Evolutionary conservation across 2,888 invertebrate species (phyloP).

Genomic region (Platycheirus albimanus): DNA sequence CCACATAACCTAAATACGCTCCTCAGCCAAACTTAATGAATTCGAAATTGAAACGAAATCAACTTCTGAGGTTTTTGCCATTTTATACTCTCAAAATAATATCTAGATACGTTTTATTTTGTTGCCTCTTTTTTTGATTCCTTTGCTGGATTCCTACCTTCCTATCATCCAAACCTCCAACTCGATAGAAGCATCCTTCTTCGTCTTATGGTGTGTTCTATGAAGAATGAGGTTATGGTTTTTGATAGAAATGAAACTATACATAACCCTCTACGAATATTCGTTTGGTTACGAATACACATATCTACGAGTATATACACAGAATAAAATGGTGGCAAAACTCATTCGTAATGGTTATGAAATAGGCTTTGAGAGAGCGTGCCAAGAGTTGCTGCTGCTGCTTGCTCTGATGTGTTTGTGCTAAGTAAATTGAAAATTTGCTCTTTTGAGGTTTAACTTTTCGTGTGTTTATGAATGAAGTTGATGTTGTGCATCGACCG

Average conservation of each 20-base stretch:
- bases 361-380: constrained; percentile 71
- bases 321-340: constrained; percentile 41
- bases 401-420: constrained; percentile 62
- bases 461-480: constrained; percentile 63
- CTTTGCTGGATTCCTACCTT: constrained; percentile 6
- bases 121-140: constrained; percentile 1
- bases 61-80: constrained; percentile 73
- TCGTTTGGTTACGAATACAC: neutral
- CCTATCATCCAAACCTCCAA: no score
- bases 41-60: constrained; percentile 74
- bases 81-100: constrained; percentile 33
- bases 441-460: constrained; percentile 72
- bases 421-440: constrained; percentile 72
- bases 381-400: no score
- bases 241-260: constrained; percentile 5
- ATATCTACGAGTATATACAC: neutral
- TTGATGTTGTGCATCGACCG: constrained; percentile 55
- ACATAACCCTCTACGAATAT: neutral
- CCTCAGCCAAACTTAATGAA: constrained; percentile 74
- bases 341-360: constrained; percentile 69
- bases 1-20: constrained; percentile 74
- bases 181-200: constrained; percentile 43
- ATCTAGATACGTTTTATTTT: constrained; percentile 15
- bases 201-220: constrained; percentile 29
- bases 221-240: constrained; percentile 55